Percentiles rank a stretch among this genome's conserved stretches.
phyloP scores from a whole-genome alignment of 2,113 vertebrate species.

The Eulacestoma nigropectus region DNA sequence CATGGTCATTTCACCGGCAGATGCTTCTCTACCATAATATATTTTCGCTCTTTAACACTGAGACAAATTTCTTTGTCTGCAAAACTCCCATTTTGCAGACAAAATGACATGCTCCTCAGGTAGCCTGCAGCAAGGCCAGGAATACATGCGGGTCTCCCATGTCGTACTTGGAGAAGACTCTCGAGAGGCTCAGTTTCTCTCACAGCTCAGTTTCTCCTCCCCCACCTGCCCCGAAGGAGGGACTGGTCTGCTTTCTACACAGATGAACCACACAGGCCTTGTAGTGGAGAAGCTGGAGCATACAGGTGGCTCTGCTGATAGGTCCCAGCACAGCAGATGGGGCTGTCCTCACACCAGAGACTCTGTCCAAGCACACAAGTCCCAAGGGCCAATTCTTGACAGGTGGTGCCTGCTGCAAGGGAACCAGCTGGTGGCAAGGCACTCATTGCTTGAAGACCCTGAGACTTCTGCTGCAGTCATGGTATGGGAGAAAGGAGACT shows the following conservation, averaged over 20 bases:
- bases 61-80: neutral
- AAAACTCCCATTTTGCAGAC: neutral
- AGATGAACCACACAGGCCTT: neutral
- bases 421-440: neutral
- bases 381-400: neutral
- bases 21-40: neutral
- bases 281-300: neutral
- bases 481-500: neutral
- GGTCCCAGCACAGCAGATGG: neutral
- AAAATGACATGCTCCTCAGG: neutral
- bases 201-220: neutral
- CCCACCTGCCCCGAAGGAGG: neutral
- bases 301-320: neutral
- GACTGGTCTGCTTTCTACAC: neutral
- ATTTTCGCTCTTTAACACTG: neutral
- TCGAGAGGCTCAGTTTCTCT: neutral
- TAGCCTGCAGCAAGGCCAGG: neutral
- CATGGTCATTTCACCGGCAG: neutral
- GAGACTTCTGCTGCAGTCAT: neutral
- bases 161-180: neutral
- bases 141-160: neutral
- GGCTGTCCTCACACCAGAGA: fast-evolving
- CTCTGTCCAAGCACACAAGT: neutral
- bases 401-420: neutral
- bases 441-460: neutral